Evolutionary conservation across 2,113 vertebrate species (phyloP), one percentile per base, ranked within the genome.

Genomic region (Heterotilapia buettikoferi): DNA sequence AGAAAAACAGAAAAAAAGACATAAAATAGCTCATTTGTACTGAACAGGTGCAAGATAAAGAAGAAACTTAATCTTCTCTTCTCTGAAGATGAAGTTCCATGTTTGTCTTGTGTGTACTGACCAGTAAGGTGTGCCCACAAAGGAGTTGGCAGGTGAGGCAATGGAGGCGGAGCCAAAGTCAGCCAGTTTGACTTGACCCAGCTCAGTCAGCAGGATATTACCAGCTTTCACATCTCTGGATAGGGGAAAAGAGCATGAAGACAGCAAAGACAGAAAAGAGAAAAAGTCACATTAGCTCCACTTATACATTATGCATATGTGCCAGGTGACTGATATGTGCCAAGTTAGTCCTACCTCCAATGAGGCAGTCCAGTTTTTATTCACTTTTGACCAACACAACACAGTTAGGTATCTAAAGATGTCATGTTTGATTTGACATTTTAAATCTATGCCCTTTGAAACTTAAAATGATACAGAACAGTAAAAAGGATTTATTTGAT

Each of bases 161-260:
- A 99, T 98, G 83, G 99, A 99, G 71, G 99, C 99, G n/a, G 99
- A 99, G 92, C 99, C 99, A 94, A 99, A 99, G 95, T 99, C 99
- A 52, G 99, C 99, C 53, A 99, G 96, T 92, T 99, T 99, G 94
- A 99, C 99, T 94, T 99, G 99, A 93, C 99, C 99, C 73, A 98
- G 97, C 93, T 99, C 99, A 83, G 99, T 99, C 94, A 99, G 97
- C 92, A 99, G 97, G 96, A 99, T 99, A 95, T 99, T 99, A 94
- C 99, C 99, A 93, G 99, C 99, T 97, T 99, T 99, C 96, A 99
- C 98, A 94, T 99, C 99, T 97, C 98, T 99, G 92, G 7, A 84
- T 5, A n/a, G 19, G 3, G 26, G 80, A 52, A 38, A 79, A 45
- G 13, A 7, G 14, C 38, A 40, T 2, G 9, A 47, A 33, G 54